Percentiles rank a stretch among this genome's conserved stretches.
Evolutionary conservation across 2,888 invertebrate genomes (phyloP).

Genomic region (Nipponacmea schrenckii): DNA sequence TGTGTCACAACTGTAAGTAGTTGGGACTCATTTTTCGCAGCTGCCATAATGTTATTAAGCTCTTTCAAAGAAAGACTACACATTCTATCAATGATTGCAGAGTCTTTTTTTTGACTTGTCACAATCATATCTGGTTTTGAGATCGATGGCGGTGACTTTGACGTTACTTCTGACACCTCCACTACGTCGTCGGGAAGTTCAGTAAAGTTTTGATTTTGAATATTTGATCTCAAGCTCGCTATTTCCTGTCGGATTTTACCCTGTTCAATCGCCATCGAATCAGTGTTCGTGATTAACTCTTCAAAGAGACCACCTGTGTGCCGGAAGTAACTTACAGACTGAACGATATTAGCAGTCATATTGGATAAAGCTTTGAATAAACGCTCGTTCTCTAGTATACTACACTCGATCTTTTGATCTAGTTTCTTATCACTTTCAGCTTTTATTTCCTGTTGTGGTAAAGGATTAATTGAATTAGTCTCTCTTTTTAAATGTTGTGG

Average conservation of each 20-base stretch:
- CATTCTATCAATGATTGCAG: not conserved
- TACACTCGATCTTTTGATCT: not conserved
- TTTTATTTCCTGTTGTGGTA: not conserved
- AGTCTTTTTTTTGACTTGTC: conserved; percentile 15
- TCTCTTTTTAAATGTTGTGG: not conserved
- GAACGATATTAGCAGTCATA: conserved; percentile 48
- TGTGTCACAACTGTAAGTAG: conserved; percentile 45
- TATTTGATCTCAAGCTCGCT: not conserved
- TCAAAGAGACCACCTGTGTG: conserved; percentile 48
- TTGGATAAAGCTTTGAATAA: conserved; percentile 41
- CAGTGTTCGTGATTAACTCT: conserved; percentile 47
- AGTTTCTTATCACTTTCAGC: not conserved
- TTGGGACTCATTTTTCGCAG: conserved; percentile 38
- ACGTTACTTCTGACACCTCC: too few species aligned
- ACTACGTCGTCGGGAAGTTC: not conserved
- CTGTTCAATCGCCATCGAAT: conserved; percentile 46
- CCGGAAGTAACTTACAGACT: conserved; percentile 47
- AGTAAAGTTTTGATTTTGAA: not conserved
- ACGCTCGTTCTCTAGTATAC: conserved; percentile 25
- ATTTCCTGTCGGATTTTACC: conserved; percentile 6
- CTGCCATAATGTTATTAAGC: conserved; percentile 30
- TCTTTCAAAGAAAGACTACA: conserved; percentile 32
- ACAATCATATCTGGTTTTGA: conserved; percentile 1
- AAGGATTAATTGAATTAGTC: not conserved
- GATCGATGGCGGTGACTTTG: too few species aligned